Base-by-base conservation (phyloP, 2,113 vertebrate genomes). In the Cettia cetti region DNA sequence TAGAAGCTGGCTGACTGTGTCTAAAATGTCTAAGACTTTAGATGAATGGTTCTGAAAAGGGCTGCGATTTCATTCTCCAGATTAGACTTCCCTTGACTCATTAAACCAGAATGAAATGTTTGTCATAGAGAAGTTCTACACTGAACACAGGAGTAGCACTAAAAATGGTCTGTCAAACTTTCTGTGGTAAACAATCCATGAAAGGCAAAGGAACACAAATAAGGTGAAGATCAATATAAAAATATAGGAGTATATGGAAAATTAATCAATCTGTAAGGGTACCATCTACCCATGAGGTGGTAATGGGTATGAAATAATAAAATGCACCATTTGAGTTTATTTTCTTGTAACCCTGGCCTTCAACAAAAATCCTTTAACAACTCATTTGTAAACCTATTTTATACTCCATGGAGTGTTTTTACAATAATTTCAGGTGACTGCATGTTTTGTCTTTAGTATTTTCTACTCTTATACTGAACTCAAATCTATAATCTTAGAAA, bases 281-380 rank as follows among this genome's bases (percentile, higher is more conserved):
- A 37, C 82, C 64, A 23, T 65, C 74, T 80, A 23, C 63, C 44
- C 33, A 7, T 15, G 56, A 22, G 11, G 23, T 28, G 90, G 37
- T 40, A 60, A 83, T 9, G 14, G 71, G 35, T 52, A 39, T 56
- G 31, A 93, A 96, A 92, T 87, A 89, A 86, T 97, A 96, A 97
- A 97, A 97, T 75, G 96, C 94, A 23, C 70, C 86, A 56, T 97
- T 97, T 93, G 90, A 75, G 84, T 98, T 97, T 93, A 97, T 94
- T 88, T 96, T 92, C 85, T 70, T 90, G 39, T 95, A 70, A 97
- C 89, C 88, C 97, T 97, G 95, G 77, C 90, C 78, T 86, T 82
- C 35, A 93, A 92, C 21, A 94, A 82, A 89, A 89, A 60, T 63
- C 52, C 56, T 79, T 37, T 19, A 81, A 22, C 31, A 77, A 82